Evolutionary conservation across 1,140 invertebrate genomes (phyloP).

Genomic region (Eriosoma lanigerum): DNA sequence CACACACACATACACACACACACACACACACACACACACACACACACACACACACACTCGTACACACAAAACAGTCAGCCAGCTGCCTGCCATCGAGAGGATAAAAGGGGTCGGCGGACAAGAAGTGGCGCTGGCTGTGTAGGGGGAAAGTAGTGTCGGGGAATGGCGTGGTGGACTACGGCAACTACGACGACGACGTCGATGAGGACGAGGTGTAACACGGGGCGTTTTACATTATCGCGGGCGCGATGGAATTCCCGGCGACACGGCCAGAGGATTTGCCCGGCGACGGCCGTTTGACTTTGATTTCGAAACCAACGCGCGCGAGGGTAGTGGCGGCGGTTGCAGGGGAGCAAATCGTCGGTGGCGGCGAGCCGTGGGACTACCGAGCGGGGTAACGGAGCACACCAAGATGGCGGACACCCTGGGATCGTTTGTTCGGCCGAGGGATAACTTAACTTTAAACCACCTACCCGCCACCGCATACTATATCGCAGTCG

Average conservation of each 20-base stretch:
- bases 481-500: neutral
- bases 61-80: constrained; percentile 44
- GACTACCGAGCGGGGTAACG: constrained; percentile 33
- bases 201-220: constrained; percentile 27
- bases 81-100: constrained; percentile 8
- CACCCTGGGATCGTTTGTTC: constrained; percentile 48
- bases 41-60: constrained; percentile 16
- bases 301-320: constrained; percentile 50
- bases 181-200: neutral
- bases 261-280: constrained; percentile 38
- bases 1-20: constrained; percentile 21
- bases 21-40: constrained; percentile 21
- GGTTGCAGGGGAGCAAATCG: neutral
- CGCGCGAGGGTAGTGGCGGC: neutral
- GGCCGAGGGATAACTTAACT: constrained; percentile 45
- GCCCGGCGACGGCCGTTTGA: constrained; percentile 46
- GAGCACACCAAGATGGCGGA: constrained; percentile 42
- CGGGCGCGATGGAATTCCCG: constrained; percentile 28
- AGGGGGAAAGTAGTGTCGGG: neutral
- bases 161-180: neutral
- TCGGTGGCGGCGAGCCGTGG: neutral
- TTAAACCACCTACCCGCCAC: constrained; percentile 28
- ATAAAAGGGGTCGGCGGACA: constrained; percentile 38
- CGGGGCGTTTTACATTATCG: constrained; percentile 51
- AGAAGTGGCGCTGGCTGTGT: no score